Conservation (phyloP, 1,140 invertebrate species). For the Brachionus angularis region DNA sequence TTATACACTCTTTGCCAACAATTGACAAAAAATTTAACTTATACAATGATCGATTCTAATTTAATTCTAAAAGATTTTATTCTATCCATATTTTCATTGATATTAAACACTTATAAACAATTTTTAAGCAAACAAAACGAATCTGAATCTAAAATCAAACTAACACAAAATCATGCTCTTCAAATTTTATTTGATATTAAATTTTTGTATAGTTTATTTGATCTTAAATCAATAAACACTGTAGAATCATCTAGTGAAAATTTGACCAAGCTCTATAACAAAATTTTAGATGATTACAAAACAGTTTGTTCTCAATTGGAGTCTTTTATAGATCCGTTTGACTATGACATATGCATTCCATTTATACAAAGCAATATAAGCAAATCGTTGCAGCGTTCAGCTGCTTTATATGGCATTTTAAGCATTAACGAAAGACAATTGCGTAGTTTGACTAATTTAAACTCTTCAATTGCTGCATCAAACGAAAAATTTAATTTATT, state of each 20-base stretch:
- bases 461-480: neutral
- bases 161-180: constrained; percentile 38
- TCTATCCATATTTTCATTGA: neutral
- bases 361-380: constrained; percentile 35
- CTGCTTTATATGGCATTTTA: constrained; percentile 28
- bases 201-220: constrained; percentile 39
- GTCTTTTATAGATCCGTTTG: constrained; percentile 35
- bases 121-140: neutral
- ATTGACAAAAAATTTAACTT: constrained; percentile 14
- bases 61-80: constrained; percentile 16
- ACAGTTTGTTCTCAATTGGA: neutral
- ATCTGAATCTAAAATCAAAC: neutral
- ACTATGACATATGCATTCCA: constrained; percentile 35
- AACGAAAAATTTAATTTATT: constrained; percentile 37
- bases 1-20: constrained; percentile 14
- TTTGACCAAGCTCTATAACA: neutral
- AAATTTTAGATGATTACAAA: constrained; percentile 5
- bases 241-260: neutral
- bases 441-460: neutral
- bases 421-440: constrained; percentile 21
- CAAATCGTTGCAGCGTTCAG: neutral
- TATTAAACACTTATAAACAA: constrained; percentile 3
- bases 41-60: constrained; percentile 30
- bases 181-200: constrained; percentile 31
- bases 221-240: constrained; percentile 6